Evolutionary conservation across 1,140 invertebrate species (phyloP), one percentile per base, ranked within the genome.

Genomic region (Ceratina australensis): DNA sequence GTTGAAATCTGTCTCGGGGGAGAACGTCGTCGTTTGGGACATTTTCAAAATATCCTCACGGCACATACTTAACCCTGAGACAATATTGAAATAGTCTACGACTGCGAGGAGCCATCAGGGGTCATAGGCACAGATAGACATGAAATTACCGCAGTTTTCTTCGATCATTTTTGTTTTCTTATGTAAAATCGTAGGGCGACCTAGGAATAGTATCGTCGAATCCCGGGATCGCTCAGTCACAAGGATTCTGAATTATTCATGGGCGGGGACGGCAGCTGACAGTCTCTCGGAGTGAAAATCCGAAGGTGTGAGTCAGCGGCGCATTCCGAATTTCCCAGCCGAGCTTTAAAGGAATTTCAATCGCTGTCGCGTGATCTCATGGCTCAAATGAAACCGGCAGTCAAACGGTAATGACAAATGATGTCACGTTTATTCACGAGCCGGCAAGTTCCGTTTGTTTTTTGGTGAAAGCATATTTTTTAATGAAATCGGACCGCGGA

Each of bases 261-360:
- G 26, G 10, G 22, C 50, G 3, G 16, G 13, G 60, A 28, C 28
- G n/a, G 42, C n/a, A 24, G 54, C 3, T 33, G 33, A 60, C 50
- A 64, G 52, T n/a, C 60, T 79, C 67, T 66, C 63, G 52, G 61
- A 79, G 77, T 79, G 78, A 67, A 79, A 79, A 67, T 75, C 78
- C 63, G 18, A 47, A 54, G 56, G 72, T 75, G 56, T 79, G 72
- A 79, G 26, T 79, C 78, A 79, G 54, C 20, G 63, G 28, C 67
- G 78, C 72, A 75, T 74, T 75, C 72, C 63, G 63, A 79, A 79
- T 79, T 79, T 79, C n/a, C 56, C 22, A 63, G 59, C 5, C 42
- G 24, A 20, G 24, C 5, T 56, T 65, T 56, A 33, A 52, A 66
- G 60, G 76, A 49, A 73, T 78, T 57, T 61, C 60, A 47, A 28